A percentile compares a stretch with the other conserved stretches of the same genome.
phyloP scores from a whole-genome alignment of 2,113 vertebrate genomes.

The Syrrhaptes paradoxus region DNA sequence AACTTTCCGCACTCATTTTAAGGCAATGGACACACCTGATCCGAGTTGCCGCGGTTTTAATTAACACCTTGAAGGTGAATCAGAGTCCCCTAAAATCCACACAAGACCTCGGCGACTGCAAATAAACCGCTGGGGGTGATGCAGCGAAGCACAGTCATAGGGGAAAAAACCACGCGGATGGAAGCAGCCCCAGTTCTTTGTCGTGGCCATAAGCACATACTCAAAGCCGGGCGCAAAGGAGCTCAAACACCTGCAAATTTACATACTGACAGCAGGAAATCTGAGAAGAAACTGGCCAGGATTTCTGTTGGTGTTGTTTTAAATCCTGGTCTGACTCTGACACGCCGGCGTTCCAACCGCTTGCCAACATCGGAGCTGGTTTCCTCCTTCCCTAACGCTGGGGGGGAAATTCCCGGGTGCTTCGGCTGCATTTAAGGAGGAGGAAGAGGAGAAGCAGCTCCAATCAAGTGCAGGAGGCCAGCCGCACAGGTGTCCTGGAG shows the following conservation, averaged over 20 bases:
- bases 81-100: not conserved
- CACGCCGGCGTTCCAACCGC: not conserved
- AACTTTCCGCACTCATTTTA: not conserved
- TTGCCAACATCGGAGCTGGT: not conserved
- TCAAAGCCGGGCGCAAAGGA: not conserved
- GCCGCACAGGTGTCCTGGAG: rapidly evolving
- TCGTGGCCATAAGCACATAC: not conserved
- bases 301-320: not conserved
- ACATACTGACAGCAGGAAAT: not conserved
- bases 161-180: rapidly evolving
- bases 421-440: not conserved
- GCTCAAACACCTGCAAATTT: not conserved
- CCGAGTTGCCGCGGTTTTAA: rapidly evolving
- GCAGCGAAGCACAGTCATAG: not conserved
- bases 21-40: not conserved
- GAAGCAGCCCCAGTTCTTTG: not conserved
- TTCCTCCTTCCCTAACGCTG: not conserved
- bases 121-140: not conserved
- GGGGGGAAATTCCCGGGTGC: not conserved
- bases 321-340: not conserved
- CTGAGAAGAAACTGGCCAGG: not conserved
- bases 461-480: not conserved
- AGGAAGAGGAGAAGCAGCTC: not conserved
- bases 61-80: not conserved
- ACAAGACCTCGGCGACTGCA: not conserved